These are phyloP conservation scores for Halichoerus grypus DNA, from an alignment of 2,113 vertebrate genomes.

Conservation along the genomic window DNA sequence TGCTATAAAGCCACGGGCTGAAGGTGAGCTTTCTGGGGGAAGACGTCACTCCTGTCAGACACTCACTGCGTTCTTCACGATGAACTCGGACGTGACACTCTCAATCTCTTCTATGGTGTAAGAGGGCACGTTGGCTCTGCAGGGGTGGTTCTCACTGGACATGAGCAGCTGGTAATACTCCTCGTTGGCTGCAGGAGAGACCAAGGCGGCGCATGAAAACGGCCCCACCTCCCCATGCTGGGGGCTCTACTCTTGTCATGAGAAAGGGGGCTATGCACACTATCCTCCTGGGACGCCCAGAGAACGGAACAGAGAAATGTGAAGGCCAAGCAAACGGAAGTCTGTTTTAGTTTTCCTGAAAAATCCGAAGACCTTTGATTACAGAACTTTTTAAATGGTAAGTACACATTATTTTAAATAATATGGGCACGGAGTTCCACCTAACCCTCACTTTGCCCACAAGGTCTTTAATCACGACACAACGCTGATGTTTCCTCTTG, in stretches of 20 bases:
- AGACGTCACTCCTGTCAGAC: fast-evolving
- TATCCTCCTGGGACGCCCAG: background rate
- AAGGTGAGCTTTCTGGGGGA: background rate
- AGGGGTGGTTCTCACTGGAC: constrained; percentile 91
- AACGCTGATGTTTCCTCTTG: fast-evolving
- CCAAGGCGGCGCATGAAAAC: fast-evolving
- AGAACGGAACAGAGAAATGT: background rate
- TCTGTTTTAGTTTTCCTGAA: too few relatives aligned
- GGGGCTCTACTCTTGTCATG: background rate
- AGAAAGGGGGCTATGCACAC: fast-evolving
- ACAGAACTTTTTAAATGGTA: too few relatives aligned
- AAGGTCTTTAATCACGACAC: fast-evolving
- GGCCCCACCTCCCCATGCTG: fast-evolving
- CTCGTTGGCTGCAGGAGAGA: constrained; percentile 91
- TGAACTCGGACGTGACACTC: constrained; percentile 91
- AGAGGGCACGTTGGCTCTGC: constrained; percentile 90
- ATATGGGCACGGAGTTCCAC: fast-evolving
- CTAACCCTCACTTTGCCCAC: background rate
- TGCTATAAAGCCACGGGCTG: fast-evolving
- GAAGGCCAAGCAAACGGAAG: too few relatives aligned
- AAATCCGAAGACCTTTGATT: background rate
- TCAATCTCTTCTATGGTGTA: constrained; percentile 94
- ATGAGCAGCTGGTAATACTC: constrained; percentile 96
- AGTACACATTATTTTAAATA: background rate
- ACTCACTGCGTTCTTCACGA: constrained; percentile 88